Evolutionary conservation across 2,113 vertebrate species (phyloP).

Genomic region (Osmerus eperlanus): DNA sequence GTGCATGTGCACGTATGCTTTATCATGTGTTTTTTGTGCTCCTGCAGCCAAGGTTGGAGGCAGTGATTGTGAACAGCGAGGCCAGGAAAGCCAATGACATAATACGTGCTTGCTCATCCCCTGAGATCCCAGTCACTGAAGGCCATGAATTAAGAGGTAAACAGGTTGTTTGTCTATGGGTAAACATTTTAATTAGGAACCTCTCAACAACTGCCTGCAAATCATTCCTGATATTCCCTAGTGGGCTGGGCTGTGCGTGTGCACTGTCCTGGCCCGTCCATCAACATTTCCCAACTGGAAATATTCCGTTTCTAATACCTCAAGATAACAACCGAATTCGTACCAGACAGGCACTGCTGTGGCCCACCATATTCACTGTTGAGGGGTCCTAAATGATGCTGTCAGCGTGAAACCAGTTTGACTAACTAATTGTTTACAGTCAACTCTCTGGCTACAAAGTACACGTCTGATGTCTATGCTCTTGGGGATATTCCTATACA

Average conservation of each 20-base stretch:
- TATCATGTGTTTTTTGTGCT: slow-evolving; percentile 4
- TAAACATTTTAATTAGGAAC: slow-evolving; percentile 51
- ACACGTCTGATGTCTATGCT: background rate
- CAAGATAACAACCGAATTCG: slow-evolving; percentile 24
- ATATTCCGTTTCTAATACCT: slow-evolving; percentile 16
- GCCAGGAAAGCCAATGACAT: slow-evolving; percentile 29
- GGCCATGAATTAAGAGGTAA: slow-evolving; percentile 33
- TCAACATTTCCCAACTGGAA: slow-evolving; percentile 30
- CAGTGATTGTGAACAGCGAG: slow-evolving; percentile 21
- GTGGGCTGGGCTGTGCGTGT: background rate
- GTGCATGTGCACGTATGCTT: background rate
- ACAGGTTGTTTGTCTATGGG: slow-evolving; percentile 46
- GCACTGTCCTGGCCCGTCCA: slow-evolving; percentile 10
- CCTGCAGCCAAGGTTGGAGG: slow-evolving; percentile 18
- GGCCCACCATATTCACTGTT: slow-evolving; percentile 9
- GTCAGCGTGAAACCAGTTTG: slow-evolving; percentile 22
- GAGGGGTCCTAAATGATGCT: slow-evolving; percentile 23
- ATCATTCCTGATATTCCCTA: slow-evolving; percentile 32
- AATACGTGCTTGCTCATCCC: slow-evolving; percentile 29
- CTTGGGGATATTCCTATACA: too few relatives aligned
- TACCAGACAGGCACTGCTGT: slow-evolving; percentile 9
- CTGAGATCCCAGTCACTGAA: slow-evolving; percentile 15
- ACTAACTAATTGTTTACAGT: background rate
- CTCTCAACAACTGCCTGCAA: slow-evolving; percentile 27
- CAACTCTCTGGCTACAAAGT: background rate